A percentile compares a stretch with the other conserved stretches of the same genome.
phyloP scores from a whole-genome alignment of 1,140 invertebrate species.

The Trypoxylus dichotomus region DNA sequence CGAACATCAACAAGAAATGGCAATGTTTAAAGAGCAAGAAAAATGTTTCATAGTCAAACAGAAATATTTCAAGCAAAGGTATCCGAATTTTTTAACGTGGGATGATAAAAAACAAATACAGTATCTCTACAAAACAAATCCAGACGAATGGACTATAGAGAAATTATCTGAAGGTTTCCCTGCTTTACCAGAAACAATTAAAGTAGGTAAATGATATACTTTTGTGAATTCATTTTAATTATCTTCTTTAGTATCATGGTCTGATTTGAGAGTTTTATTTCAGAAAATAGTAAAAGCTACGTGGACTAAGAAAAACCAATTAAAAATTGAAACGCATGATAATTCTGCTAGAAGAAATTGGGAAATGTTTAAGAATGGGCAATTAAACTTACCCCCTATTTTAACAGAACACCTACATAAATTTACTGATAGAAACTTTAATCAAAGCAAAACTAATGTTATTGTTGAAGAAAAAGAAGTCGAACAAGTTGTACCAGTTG shows the following conservation, averaged over 20 bases:
- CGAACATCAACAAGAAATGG: conserved; percentile 52
- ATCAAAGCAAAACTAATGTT: conserved; percentile 34
- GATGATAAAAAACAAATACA: conserved; percentile 82
- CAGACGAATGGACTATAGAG: conserved; percentile 73
- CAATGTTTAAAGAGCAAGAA: conserved; percentile 52
- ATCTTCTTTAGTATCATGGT: no score
- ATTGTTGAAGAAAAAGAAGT: conserved; percentile 27
- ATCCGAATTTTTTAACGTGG: conserved; percentile 78
- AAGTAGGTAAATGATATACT: conserved; percentile 33
- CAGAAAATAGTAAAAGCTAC: conserved; percentile 66
- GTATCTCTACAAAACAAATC: conserved; percentile 66
- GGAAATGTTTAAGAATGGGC: conserved; percentile 61
- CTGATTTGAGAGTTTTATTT: no score
- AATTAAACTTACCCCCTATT: conserved; percentile 56
- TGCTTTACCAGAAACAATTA: conserved; percentile 63
- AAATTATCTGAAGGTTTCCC: conserved; percentile 79
- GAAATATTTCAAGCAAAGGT: conserved; percentile 74
- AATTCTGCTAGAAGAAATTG: conserved; percentile 67
- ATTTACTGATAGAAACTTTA: conserved; percentile 59
- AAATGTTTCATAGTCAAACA: conserved; percentile 65
- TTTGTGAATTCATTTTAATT: no score
- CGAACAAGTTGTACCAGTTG: not conserved
- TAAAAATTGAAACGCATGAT: conserved; percentile 66
- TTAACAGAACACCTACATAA: conserved; percentile 66
- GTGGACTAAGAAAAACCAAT: conserved; percentile 61